Evolutionary conservation across 1,140 invertebrate genomes (phyloP).

Genomic region (Palaemon carinicauda): DNA sequence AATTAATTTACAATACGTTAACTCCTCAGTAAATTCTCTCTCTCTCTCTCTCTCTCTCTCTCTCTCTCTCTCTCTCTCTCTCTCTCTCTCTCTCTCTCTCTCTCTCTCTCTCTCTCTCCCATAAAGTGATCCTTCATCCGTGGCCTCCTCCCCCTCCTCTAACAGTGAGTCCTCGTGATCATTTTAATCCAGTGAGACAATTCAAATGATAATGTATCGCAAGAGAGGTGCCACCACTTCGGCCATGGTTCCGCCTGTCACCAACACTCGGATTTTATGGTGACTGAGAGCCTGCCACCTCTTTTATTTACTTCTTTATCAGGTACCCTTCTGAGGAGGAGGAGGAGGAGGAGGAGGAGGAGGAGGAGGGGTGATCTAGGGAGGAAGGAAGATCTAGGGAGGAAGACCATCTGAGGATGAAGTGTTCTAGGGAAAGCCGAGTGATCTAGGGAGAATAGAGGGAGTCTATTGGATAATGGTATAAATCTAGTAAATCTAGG

Average conservation of each 20-base stretch:
- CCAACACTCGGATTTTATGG: slow-evolving; percentile 37
- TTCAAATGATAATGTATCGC: slow-evolving; percentile 50
- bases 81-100: slow-evolving; percentile 11
- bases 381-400: background rate
- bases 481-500: no score
- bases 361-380: background rate
- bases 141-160: background rate
- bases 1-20: no score
- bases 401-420: no score
- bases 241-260: slow-evolving; percentile 30
- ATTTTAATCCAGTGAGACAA: slow-evolving; percentile 45
- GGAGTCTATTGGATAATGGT: no score
- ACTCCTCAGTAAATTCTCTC: no score
- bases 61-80: slow-evolving; percentile 21
- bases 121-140: background rate
- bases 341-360: background rate
- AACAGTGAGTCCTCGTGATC: background rate
- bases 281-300: slow-evolving; percentile 15
- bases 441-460: no score
- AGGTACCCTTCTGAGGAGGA: background rate
- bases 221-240: slow-evolving; percentile 19
- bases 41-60: background rate
- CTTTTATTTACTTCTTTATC: slow-evolving; percentile 7
- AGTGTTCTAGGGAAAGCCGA: no score
- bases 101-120: background rate